These are phyloP conservation scores for Orchesellides sinensis DNA, from an alignment of 2,888 invertebrate species.

Conservation along the genomic window DNA sequence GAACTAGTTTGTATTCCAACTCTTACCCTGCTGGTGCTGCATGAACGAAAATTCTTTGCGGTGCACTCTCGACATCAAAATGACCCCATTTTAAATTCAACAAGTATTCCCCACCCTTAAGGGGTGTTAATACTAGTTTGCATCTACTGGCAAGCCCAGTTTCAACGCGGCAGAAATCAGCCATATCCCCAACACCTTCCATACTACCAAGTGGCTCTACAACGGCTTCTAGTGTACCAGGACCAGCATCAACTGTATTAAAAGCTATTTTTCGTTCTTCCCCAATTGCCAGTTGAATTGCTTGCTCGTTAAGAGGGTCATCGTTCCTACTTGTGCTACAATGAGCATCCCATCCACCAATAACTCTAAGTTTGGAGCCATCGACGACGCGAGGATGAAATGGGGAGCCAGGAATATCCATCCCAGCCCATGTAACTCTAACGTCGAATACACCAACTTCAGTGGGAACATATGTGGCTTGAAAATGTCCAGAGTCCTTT, in stretches of 20 bases:
- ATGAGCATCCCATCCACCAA: conserved; percentile 91
- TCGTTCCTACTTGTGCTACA: conserved; percentile 63
- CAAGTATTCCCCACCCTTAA: conserved; percentile 70
- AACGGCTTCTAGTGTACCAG: conserved; percentile 81
- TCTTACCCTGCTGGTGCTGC: conserved; percentile 70
- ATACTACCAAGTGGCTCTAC: conserved; percentile 68
- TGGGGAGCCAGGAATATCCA: conserved; percentile 84
- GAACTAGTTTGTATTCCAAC: background rate
- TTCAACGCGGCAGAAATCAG: conserved; percentile 75
- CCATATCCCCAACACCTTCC: conserved; percentile 79
- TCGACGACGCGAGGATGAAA: conserved; percentile 89
- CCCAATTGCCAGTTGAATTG: conserved; percentile 78
- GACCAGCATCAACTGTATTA: conserved; percentile 93
- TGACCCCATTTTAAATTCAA: conserved; percentile 72
- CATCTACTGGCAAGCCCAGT: conserved; percentile 74
- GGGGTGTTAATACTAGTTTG: conserved; percentile 71
- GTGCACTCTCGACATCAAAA: conserved; percentile 73
- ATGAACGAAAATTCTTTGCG: conserved; percentile 70
- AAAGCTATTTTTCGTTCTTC: conserved; percentile 84
- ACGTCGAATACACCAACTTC: conserved; percentile 96
- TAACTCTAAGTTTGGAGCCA: conserved; percentile 84
- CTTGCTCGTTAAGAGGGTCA: conserved; percentile 71
- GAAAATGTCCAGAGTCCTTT: conserved; percentile 84
- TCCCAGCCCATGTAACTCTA: conserved; percentile 83
- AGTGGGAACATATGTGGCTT: conserved; percentile 92